A percentile compares a stretch with the other conserved stretches of the same genome.
These are phyloP conservation scores for Microtus obscurus DNA, from an alignment of 2,797 vertebrate genomes.

Conservation along the genomic window DNA sequence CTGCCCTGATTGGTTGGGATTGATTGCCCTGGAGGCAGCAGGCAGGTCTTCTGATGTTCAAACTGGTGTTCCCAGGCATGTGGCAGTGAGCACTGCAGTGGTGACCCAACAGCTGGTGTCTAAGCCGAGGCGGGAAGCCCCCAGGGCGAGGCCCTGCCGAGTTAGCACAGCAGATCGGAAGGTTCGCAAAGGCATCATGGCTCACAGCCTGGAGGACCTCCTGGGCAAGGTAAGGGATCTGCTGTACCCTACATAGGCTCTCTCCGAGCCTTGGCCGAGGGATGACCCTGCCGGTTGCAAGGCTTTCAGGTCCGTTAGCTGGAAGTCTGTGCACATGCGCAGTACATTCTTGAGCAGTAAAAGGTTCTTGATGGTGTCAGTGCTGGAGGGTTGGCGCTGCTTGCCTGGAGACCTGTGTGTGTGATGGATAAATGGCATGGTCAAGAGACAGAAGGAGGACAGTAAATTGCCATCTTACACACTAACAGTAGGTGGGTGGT, in stretches of 20 bases:
- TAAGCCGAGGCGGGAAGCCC: neutral
- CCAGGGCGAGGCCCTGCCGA: slow-evolving; percentile 63
- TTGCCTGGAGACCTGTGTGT: neutral
- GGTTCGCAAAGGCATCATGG: slow-evolving; percentile 94
- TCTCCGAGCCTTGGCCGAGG: neutral
- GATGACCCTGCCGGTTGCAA: neutral
- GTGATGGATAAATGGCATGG: neutral
- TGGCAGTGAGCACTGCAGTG: slow-evolving; percentile 66
- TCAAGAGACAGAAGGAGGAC: neutral
- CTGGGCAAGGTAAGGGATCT: slow-evolving; percentile 90
- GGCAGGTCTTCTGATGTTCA: neutral
- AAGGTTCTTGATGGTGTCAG: neutral
- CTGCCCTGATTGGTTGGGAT: neutral
- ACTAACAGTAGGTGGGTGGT: neutral
- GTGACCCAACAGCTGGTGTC: slow-evolving; percentile 72
- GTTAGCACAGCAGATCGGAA: slow-evolving; percentile 85
- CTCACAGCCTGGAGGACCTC: slow-evolving; percentile 89
- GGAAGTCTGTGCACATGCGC: neutral
- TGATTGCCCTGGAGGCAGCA: neutral
- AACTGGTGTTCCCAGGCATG: slow-evolving; percentile 4
- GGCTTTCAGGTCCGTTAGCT: neutral
- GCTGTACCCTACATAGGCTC: accelerated
- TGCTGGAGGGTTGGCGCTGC: neutral
- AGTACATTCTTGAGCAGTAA: neutral
- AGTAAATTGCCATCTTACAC: neutral